phyloP scores from a whole-genome alignment of 2,113 vertebrate genomes.

The Arothron firmamentum region DNA sequence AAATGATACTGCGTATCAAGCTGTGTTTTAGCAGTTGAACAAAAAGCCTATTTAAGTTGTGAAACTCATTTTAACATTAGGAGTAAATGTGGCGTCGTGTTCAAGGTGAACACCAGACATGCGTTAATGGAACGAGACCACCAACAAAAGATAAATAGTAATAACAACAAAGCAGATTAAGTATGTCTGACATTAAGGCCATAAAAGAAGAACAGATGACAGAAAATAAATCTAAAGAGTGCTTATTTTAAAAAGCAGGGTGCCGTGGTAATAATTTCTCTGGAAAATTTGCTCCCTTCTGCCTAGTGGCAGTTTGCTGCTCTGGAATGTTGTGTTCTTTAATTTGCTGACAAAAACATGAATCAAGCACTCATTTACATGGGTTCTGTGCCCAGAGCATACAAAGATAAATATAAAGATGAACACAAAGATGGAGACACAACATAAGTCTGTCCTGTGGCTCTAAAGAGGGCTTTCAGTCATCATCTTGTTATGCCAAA shows the following conservation, averaged over 20 bases:
- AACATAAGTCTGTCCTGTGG: constrained; percentile 1
- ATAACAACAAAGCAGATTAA: constrained; percentile 6
- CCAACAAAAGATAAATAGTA: not conserved
- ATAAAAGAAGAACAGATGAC: too few species aligned
- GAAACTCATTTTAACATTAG: constrained; percentile 18
- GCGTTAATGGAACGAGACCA: not conserved
- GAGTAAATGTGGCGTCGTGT: constrained; percentile 1
- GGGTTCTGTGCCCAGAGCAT: constrained; percentile 2
- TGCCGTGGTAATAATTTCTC: constrained; percentile 14
- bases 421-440: constrained; percentile 20
- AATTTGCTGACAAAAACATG: constrained; percentile 37
- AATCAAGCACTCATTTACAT: not conserved
- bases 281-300: not conserved
- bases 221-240: too few species aligned
- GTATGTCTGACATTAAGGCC: not conserved
- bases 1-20: not conserved
- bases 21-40: constrained; percentile 4
- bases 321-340: constrained; percentile 15
- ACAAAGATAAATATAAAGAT: constrained; percentile 26
- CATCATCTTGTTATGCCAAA: constrained; percentile 3
- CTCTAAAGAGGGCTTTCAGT: constrained; percentile 2
- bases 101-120: not conserved
- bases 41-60: constrained; percentile 17
- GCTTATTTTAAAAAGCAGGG: not conserved
- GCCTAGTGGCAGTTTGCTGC: constrained; percentile 9